Percentiles rank a stretch among this genome's conserved stretches.
These are phyloP conservation scores for Scrobipalpa costella DNA, from an alignment of 2,888 invertebrate species.

Conservation along the genomic window DNA sequence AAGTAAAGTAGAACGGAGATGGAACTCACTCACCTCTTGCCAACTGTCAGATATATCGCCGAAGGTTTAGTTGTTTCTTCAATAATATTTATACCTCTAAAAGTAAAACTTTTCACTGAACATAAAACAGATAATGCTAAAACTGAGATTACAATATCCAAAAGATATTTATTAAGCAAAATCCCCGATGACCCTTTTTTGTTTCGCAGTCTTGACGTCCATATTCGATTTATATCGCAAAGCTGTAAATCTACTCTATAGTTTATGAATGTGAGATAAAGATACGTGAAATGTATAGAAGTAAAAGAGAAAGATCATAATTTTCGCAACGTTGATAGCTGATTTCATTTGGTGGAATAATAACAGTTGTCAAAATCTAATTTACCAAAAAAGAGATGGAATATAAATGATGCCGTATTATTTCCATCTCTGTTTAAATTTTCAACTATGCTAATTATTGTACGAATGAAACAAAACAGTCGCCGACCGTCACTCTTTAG, in stretches of 20 bases:
- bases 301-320: background rate
- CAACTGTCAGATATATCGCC: too few species aligned
- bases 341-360: background rate
- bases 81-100: too few species aligned
- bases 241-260: background rate
- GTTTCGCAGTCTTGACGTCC: constrained; percentile 2
- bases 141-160: background rate
- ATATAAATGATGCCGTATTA: too few species aligned
- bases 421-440: too few species aligned
- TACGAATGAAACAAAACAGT: too few species aligned
- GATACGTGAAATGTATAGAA: background rate
- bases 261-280: background rate
- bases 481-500: too few species aligned
- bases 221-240: background rate
- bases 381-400: too few species aligned
- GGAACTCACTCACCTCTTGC: too few species aligned
- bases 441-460: too few species aligned
- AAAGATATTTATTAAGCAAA: background rate
- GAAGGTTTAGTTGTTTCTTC: too few species aligned
- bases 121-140: background rate
- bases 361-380: background rate
- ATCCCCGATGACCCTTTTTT: background rate
- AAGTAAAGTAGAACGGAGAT: too few species aligned
- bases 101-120: background rate
- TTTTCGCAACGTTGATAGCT: background rate